Evolutionary conservation across 2,888 invertebrate species (phyloP), one percentile per base, ranked within the genome.

Genomic region (Phaedon cochleariae): DNA sequence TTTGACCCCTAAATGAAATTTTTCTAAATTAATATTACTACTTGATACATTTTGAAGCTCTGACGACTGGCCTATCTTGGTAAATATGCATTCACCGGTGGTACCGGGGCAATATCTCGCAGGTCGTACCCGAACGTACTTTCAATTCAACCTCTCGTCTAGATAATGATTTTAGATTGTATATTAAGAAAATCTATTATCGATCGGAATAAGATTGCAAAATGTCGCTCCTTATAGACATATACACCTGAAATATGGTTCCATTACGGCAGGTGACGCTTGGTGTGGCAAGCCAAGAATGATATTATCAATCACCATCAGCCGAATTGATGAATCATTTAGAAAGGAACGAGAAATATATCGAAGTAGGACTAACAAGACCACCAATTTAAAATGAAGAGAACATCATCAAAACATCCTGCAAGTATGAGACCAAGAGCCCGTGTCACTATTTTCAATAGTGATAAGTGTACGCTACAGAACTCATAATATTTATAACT

Each of bases 81-180:
- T 17, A 15, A n/a, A 15, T 20, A 20, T 12, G 52, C n/a, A 41
- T 41, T 41, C 41, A 15, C n/a, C 15, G 41, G 2, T 34, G 34
- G 15, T 41, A 15, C n/a, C 15, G 15, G 22, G 21, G 21, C 21
- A 55, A 41, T 15, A 55, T 1, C 22, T 20, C 41, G 41, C 31
- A 20, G 54, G 54, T 54, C 18, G 37, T 34, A 21, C 10, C 21
- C 12, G 18, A 22, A 26, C 41, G 45, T 26, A 57, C 57, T 45
- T 57, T 57, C 57, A 17, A 57, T 45, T 57, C n/a, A 57, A 57
- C 57, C 29, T 45, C 57, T 45, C 26, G 45, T 55, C 29, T 37
- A 26, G 22, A 41, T 41, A 41, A 41, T 41, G 6, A 31, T 34
- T 34, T 34, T 20, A 54, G 55, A 55, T 41, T 26, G 41, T 55